These are phyloP conservation scores for Trichosurus vulpecula DNA, from an alignment of 2,797 vertebrate species.

Conservation along the genomic window DNA sequence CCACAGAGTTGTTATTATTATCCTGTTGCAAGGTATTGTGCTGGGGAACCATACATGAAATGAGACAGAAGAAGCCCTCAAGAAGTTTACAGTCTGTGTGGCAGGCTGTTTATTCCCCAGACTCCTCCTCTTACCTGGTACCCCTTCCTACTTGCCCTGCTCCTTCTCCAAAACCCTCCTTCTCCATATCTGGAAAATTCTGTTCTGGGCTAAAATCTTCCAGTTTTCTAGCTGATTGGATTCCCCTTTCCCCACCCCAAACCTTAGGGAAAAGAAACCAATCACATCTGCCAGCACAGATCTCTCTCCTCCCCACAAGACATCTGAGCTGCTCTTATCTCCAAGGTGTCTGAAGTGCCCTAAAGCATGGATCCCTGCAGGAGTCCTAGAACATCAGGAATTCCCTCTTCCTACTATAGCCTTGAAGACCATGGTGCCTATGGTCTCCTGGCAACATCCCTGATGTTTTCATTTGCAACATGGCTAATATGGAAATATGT, in stretches of 20 bases:
- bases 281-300: too few relatives aligned
- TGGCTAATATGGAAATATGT: background rate
- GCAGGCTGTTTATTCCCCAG: background rate
- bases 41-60: background rate
- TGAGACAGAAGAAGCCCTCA: background rate
- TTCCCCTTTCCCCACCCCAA: background rate
- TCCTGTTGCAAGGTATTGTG: background rate
- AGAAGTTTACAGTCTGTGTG: background rate
- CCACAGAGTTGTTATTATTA: background rate
- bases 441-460: background rate
- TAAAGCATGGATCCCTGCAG: background rate
- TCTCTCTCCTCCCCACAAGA: background rate
- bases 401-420: background rate
- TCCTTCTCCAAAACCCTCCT: background rate
- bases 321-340: background rate
- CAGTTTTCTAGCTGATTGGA: background rate
- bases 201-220: background rate
- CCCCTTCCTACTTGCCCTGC: background rate
- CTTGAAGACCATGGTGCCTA: background rate
- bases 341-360: background rate
- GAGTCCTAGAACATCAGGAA: background rate
- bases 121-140: background rate
- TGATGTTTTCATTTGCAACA: background rate
- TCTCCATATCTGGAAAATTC: background rate
- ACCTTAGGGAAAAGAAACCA: background rate